Base-by-base conservation (phyloP, 1,140 invertebrate genomes). In the Calephelis nemesis region DNA sequence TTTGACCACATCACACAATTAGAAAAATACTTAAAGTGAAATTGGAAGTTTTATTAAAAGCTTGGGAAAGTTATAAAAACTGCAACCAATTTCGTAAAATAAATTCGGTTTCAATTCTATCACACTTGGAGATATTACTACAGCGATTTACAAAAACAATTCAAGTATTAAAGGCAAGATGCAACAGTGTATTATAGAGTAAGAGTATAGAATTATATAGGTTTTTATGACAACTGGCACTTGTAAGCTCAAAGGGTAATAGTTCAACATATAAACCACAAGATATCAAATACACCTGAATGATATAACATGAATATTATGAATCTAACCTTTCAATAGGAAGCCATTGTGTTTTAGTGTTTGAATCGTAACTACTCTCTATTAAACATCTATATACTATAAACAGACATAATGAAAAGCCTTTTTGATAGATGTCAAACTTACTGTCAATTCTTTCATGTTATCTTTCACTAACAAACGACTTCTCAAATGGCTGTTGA, bases 171-270 rank as follows among this genome's bases (percentile, higher is more conserved):
- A 58, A 58, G 54, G 54, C 54, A 58, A 58, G 54, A 30, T 58
- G 54, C 19, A 58, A 58, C 54, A 58, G 39, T 58, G 30, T 58
- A 77, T 74, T 81, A 83, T 73, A 81, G 49, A 68, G 62, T 15
- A 68, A 67, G 39, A 58, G 13, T 67, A 69, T 69, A 54, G 62
- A 19, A 67, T 58, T 65, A 65, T 13, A 52, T 67, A 47, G 69
- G 62, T 45, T 54, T 66, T 42, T 58, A 58, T 54, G 42, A 47
- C 19, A 54, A 64, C 47, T 67, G 63, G 67, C 67, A 71, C 67
- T 69, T 49, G 63, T 72, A 74, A 74, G 70, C 73, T 74, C 73
- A 66, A 58, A 72, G 63, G 47, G 68, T 62, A 68, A 65, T 48
- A 49, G 5, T 39, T 64, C 30, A 50, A 49, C 49, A 48, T 49